Evolutionary conservation across 2,888 invertebrate species (phyloP).

Genomic region (Adelphocoris suturalis): DNA sequence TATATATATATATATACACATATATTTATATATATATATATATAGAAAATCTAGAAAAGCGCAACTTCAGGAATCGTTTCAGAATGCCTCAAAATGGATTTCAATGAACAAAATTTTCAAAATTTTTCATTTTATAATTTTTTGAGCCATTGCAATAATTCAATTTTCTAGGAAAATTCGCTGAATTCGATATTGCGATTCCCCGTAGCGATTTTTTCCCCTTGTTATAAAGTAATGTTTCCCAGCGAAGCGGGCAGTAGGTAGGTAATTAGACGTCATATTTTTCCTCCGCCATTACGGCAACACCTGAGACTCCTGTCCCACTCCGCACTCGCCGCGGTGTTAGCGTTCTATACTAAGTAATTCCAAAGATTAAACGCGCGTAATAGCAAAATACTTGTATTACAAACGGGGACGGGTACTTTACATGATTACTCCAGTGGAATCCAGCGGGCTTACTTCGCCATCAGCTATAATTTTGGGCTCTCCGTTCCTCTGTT

Average conservation of each 20-base stretch:
- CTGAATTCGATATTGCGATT: neutral
- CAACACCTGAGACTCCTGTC: conserved; percentile 13
- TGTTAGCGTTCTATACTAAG: neutral
- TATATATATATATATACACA: too few relatives aligned
- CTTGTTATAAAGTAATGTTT: neutral
- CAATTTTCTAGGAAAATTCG: too few relatives aligned
- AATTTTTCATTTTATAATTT: neutral
- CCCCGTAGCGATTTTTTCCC: neutral
- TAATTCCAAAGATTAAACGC: neutral
- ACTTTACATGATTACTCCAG: neutral
- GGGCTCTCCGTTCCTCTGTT: neutral
- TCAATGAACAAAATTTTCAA: neutral
- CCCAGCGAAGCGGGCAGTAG: neutral
- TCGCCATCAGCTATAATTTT: neutral
- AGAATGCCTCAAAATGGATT: too few relatives aligned
- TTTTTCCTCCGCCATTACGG: conserved; percentile 2
- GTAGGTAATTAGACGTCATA: conserved; percentile 18
- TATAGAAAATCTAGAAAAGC: too few relatives aligned
- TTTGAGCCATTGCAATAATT: too few relatives aligned
- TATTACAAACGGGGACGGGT: neutral
- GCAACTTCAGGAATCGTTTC: too few relatives aligned
- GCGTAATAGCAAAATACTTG: neutral
- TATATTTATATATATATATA: too few relatives aligned
- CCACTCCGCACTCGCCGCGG: neutral
- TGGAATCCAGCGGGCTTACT: conserved; percentile 5